Base-by-base conservation (phyloP, 2,797 vertebrate genomes). In the Microcaecilia unicolor region DNA sequence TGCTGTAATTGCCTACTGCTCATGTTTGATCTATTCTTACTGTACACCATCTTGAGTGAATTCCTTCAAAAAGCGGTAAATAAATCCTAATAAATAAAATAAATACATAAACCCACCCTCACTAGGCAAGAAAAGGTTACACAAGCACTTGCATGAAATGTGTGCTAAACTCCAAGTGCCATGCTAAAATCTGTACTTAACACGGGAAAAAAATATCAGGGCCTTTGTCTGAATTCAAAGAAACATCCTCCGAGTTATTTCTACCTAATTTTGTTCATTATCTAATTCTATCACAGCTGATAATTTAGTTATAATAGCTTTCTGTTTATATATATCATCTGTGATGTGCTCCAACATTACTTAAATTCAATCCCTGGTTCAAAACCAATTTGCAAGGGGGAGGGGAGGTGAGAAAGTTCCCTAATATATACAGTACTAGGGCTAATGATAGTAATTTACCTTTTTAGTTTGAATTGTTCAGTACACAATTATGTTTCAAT, bases 401-500 rank as follows among this genome's bases (percentile, higher is more conserved):
- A 5, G 10, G 11, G 14, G 11, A 2, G 18, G 6, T 20, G 8
- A n/a, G 13, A 12, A 9, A n/a, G 36, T 11, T 8, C 18, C 53
- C 19, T 51, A 34, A 58, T 53, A 31, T 44, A 57, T 44, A 43
- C 40, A 50, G 56, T 32, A 54, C 25, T 31, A 55, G 41, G 44
- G 45, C 41, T 25, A 71, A 60, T 49, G 52, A 70, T 7, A 58
- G 58, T 38, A 49, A 61, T 60, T 65, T 67, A 58, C 58, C 36
- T 35, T 59, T 35, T 18, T 28, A 31, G 46, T 50, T 44, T 49
- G 44, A 55, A 44, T 18, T 26, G 43, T 61, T 68, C 63, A 41
- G 52, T 61, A 63, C 74, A 67, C 63, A 70, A 71, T 76, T 69
- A 67, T 64, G 50, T 51, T 59, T 59, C 68, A 65, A 45, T 51